Conservation (phyloP, 2,797 vertebrate species). For the Bradypodion ventrale region DNA sequence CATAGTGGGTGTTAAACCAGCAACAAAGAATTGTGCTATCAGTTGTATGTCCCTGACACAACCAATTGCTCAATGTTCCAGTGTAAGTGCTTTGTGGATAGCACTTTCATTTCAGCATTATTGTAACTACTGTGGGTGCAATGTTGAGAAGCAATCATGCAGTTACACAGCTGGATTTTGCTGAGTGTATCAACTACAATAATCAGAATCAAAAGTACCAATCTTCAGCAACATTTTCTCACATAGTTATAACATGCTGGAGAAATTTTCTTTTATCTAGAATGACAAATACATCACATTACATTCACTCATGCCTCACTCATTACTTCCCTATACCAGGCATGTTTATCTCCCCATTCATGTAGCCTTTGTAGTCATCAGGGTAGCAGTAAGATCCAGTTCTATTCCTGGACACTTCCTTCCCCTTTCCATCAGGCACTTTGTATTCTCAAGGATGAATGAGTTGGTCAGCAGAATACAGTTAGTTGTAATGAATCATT, state of each 20-base stretch:
- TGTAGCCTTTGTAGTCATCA: background rate
- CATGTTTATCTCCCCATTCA: background rate
- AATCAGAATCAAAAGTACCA: background rate
- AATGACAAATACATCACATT: slow-evolving; percentile 12
- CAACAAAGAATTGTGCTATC: too few relatives aligned
- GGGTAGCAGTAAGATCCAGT: background rate
- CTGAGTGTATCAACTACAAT: slow-evolving; percentile 25
- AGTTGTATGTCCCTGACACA: too few relatives aligned
- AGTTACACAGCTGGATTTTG: too few relatives aligned
- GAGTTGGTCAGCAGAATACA: slow-evolving; percentile 5
- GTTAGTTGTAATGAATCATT: background rate
- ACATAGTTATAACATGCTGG: slow-evolving; percentile 20
- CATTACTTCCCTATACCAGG: slow-evolving; percentile 4
- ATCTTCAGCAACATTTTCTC: slow-evolving; percentile 25
- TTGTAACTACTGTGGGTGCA: too few relatives aligned
- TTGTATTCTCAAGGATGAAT: slow-evolving; percentile 9
- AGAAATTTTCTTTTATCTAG: slow-evolving; percentile 8
- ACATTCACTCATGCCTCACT: slow-evolving; percentile 26
- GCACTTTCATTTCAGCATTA: too few relatives aligned
- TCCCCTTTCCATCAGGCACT: background rate
- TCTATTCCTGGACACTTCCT: background rate
- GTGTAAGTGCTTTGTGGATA: too few relatives aligned
- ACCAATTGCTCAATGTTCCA: too few relatives aligned
- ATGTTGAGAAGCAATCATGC: too few relatives aligned
- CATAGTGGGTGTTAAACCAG: too few relatives aligned